These are phyloP conservation scores for Volucella inanis DNA, from an alignment of 2,888 invertebrate species.

Conservation along the genomic window DNA sequence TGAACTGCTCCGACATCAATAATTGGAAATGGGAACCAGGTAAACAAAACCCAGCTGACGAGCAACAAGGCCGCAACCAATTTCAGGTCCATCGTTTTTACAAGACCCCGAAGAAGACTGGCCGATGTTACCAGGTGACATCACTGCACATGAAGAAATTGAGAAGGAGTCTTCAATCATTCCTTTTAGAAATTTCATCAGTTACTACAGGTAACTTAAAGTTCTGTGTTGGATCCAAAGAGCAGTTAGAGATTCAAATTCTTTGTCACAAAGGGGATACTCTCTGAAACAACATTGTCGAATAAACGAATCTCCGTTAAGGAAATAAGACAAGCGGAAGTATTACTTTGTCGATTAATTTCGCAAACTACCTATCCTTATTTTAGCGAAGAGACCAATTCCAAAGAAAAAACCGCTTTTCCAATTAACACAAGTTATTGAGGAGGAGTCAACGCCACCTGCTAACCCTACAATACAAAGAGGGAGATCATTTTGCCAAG, in stretches of 20 bases:
- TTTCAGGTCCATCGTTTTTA: conserved; percentile 46
- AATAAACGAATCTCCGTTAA: background rate
- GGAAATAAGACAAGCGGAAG: conserved; percentile 24
- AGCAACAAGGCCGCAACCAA: background rate
- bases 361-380: conserved; percentile 17
- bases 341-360: conserved; percentile 24
- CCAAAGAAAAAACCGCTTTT: conserved; percentile 31
- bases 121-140: conserved; percentile 17
- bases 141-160: background rate
- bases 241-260: conserved; percentile 1
- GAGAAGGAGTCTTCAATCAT: conserved; percentile 32
- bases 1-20: conserved; percentile 40
- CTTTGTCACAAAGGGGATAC: background rate
- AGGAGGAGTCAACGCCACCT: conserved; percentile 50
- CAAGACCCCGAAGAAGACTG: conserved; percentile 20
- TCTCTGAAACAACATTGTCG: background rate
- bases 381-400: conserved; percentile 6
- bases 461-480: conserved; percentile 30
- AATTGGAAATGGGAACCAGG: conserved; percentile 76
- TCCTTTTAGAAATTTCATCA: conserved; percentile 30
- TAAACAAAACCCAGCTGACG: conserved; percentile 68
- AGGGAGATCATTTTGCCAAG: conserved; percentile 50
- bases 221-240: conserved; percentile 26
- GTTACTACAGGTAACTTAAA: conserved; percentile 42
- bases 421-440: conserved; percentile 34